Evolutionary conservation across 2,113 vertebrate species (phyloP), one percentile per base, ranked within the genome.

Genomic region (Atrichornis clamosus): DNA sequence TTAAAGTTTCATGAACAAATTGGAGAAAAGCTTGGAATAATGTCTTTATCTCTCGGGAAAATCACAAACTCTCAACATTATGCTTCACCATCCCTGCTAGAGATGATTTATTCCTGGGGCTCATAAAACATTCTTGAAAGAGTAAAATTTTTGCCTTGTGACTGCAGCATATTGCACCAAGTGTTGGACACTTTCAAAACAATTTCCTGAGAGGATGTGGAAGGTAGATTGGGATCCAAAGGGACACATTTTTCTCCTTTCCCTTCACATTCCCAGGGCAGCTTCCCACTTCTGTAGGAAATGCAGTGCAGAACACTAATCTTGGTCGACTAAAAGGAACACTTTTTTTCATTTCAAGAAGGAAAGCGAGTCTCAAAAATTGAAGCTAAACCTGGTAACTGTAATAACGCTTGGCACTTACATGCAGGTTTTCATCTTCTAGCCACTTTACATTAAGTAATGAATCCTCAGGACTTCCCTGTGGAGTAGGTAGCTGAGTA

Each of bases 181-280:
- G 75, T 27, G 41, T 87, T 0, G 37, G 59, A 81, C 69, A 70
- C 87, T 96, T 95, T 93, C 84, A 92, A 91, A 97, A 84, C 86
- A 84, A 89, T 96, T 96, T 97, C 93, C 90, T 96, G 77, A 86
- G 92, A 95, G 89, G 76, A 83, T 69, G 85, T 94, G 68, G 90
- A 90, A 95, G 82, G 95, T 93, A 87, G 87, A 85, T 95, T 87
- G 59, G 67, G 59, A 93, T 96, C 76, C 69, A 89, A 95, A 87
- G 89, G 86, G 95, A 96, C 92, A 91, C 87, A 93, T 93, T 97
- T 94, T 96, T 94, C 89, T 97, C 95, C 82, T 91, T 93, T 94
- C 90, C 91, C 87, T 92, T 97, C 64, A 26, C 84, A 89, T 56
- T 97, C 93, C 90, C 91, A 73, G 80, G 47, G 52, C 6, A 26